Base-by-base conservation (phyloP, 1,140 invertebrate genomes). In the Drosophila virilis region DNA sequence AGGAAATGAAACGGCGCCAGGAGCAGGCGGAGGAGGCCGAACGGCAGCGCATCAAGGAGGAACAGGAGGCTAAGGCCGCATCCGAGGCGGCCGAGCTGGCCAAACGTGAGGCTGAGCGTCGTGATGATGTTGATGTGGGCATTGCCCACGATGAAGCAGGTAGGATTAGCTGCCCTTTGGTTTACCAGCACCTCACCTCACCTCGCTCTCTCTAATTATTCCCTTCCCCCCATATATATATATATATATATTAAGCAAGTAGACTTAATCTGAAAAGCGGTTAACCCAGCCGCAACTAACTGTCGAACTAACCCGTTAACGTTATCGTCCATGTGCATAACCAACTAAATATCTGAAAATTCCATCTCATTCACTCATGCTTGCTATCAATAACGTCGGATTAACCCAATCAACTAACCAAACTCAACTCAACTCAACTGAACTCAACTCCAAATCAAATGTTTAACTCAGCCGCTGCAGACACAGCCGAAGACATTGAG, bases 1-100 rank as follows among this genome's bases (percentile, higher is more conserved):
- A 98, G 93, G 98, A 99, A 94, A 95, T 98, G 93, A 97, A 98
- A 93, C 94, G 97, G 92, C 94, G 96, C 80, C 95, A 98, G 93
- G 96, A 98, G 93, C 95, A 97, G 86, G 96, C 96, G 40, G 96
- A 97, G 88, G 95, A 97, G 78, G 96, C 96, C 22, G 95, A 96
- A 72, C 88, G 94, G 61, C 93, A 91, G 93, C 94, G 82, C 93
- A 94, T 78, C 92, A 95, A 94, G 91, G 93, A 93, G 54, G 95
- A 96, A 79, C 94, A 94, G 48, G 95, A 95, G 28, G 94, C 93
- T 68, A 94, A 93, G 54, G 93, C 93, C 33, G 95, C 94, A 50
- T 94, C 93, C 33, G 94, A 95, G 80, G 93, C 93, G 32, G 92
- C 93, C 38, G 93, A 93, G 52, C 93, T 77, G 54, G 91, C 83